phyloP scores from a whole-genome alignment of 2,888 invertebrate genomes.

The Meta bourneti region DNA sequence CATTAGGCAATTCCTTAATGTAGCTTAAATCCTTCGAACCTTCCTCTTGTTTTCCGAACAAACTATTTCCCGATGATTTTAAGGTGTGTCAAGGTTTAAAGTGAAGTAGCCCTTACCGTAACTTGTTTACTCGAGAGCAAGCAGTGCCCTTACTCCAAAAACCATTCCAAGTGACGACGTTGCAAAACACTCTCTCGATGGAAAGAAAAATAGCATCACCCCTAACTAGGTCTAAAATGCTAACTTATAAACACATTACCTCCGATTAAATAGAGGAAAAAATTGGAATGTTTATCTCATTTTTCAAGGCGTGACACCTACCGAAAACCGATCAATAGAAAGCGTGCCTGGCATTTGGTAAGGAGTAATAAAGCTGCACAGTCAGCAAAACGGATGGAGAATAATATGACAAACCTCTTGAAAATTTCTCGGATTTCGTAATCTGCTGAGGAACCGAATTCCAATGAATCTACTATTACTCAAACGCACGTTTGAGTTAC shows the following conservation, averaged over 20 bases:
- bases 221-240: conserved; percentile 50
- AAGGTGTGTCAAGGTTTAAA: conserved; percentile 42
- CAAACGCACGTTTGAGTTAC: conserved; percentile 2
- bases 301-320: conserved; percentile 43
- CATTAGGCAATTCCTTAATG: no score
- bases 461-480: conserved; percentile 12
- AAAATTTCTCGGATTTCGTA: conserved; percentile 25
- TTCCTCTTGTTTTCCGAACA: no score
- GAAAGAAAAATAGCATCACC: conserved; percentile 33
- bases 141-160: conserved; percentile 13
- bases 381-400: neutral
- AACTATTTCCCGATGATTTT: neutral
- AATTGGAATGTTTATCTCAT: conserved; percentile 34
- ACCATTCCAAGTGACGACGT: conserved; percentile 12
- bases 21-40: no score
- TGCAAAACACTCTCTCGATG: neutral
- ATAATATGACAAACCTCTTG: neutral
- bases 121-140: conserved; percentile 40
- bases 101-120: conserved; percentile 15
- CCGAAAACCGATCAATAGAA: neutral
- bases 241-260: conserved; percentile 40
- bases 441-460: conserved; percentile 7
- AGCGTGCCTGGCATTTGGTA: conserved; percentile 34
- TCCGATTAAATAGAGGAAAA: conserved; percentile 15
- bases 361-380: conserved; percentile 16